These are phyloP conservation scores for Notarius lentiginosus DNA, from an alignment of 2,113 vertebrate species.

Conservation along the genomic window DNA sequence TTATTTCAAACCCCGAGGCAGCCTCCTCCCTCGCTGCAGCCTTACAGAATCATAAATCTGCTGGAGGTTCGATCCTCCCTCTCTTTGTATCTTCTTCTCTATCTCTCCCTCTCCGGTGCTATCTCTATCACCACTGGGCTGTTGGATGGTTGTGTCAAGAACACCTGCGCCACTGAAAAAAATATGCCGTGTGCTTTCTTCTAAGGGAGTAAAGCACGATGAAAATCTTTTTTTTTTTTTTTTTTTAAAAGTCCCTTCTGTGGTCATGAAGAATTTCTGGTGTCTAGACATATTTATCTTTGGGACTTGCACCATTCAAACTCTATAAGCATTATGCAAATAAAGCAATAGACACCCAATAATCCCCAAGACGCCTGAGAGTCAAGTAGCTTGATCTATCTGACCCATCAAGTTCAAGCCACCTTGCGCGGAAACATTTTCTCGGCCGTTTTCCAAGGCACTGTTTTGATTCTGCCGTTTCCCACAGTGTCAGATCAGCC, in stretches of 20 bases:
- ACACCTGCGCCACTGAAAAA: constrained; percentile 18
- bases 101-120: neutral
- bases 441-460: neutral
- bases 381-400: neutral
- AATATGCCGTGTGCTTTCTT: constrained; percentile 1
- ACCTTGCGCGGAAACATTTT: neutral
- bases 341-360: neutral
- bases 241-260: constrained; percentile 6
- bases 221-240: neutral
- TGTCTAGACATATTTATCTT: constrained; percentile 16
- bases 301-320: neutral
- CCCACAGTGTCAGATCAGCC: constrained; percentile 20
- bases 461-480: constrained; percentile 13
- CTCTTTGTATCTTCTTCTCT: neutral
- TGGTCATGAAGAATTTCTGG: neutral
- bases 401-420: constrained; percentile 13
- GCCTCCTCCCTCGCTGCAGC: neutral
- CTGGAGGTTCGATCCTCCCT: constrained; percentile 3
- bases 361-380: neutral
- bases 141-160: constrained; percentile 9
- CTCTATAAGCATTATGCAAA: neutral
- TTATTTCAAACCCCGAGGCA: constrained; percentile 23
- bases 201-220: neutral
- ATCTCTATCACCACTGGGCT: constrained; percentile 12
- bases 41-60: constrained; percentile 26